Evolutionary conservation across 2,797 vertebrate species (phyloP), one percentile per base, ranked within the genome.

Genomic region (Enteromius afrohamiltoni): DNA sequence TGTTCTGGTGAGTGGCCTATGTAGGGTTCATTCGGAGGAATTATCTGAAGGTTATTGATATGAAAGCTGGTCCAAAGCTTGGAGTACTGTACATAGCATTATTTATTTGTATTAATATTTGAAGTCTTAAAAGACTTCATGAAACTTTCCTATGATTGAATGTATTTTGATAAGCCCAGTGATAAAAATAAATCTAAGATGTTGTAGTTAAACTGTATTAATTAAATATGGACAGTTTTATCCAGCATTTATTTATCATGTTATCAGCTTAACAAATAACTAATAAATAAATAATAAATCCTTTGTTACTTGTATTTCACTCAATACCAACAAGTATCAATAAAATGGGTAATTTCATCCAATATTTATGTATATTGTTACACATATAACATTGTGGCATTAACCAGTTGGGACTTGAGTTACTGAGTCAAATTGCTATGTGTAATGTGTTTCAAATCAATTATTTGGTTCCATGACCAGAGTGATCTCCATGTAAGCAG

Each of bases 1-100:
- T 55, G 40, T 49, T 69, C 13, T 85, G 84, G 68, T 85, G 88
- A 77, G 87, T 89, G 55, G 16, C 1, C 16, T 40, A 21, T 4
- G 51, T 9, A 75, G 74, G 40, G 8, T 19, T 26, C n/a, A 62
- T 77, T 60, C 42, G 19, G 40, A 42, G 5, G 75, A 14, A 45
- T 13, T 2, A 3, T 23, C 2, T 45, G 42, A 76, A 23, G n/a
- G 3, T 3, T 21, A 31, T 29, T 73, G 47, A 31, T 17, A 21
- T 51, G 1, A 51, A 29, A 73, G 45, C 16, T 37, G 19, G 4
- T 37, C 10, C 47, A 37, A 21, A 37, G 26, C 0, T 26, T 6
- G 4, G 4, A 14, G n/a, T n/a, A n/a, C n/a, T 2, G 58, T 29
- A 29, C 29, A 14, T 17, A 37, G 31, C 26, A 7, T 65, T 1